A percentile compares a stretch with the other conserved stretches of the same genome.
Conservation (phyloP, 1,140 invertebrate genomes). For the Maniola jurtina region DNA sequence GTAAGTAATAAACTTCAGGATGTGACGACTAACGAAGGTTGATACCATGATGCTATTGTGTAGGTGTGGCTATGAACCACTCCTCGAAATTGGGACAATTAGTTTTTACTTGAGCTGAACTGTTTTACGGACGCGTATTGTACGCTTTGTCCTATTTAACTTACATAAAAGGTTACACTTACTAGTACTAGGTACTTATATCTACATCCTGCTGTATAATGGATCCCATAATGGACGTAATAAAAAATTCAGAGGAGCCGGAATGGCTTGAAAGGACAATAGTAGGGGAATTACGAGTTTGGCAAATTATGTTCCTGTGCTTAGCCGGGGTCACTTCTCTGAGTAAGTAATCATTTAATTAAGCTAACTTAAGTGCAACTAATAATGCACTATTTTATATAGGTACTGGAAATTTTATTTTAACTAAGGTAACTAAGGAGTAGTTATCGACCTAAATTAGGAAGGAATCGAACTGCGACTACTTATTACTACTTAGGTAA, state of each 20-base stretch:
- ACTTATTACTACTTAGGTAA: no score
- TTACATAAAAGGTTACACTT: conserved; percentile 3
- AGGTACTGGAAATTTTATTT: no score
- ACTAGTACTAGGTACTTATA: background rate
- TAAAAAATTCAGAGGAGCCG: conserved; percentile 73
- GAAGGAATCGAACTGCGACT: no score
- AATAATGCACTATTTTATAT: no score
- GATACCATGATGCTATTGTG: conserved; percentile 38
- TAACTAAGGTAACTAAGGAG: no score
- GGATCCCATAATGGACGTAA: conserved; percentile 66
- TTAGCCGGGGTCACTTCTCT: conserved; percentile 77
- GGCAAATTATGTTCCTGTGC: conserved; percentile 83
- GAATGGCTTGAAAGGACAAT: conserved; percentile 81
- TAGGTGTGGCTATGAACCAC: conserved; percentile 72
- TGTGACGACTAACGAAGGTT: conserved; percentile 60
- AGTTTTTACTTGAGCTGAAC: conserved; percentile 54
- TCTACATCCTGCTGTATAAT: conserved; percentile 21
- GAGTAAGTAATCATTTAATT: conserved; percentile 69
- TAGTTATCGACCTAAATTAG: no score
- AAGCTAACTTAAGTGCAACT: no score
- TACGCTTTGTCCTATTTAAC: conserved; percentile 36
- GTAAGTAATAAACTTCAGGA: conserved; percentile 45
- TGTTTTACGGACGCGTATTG: conserved; percentile 41
- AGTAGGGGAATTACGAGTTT: conserved; percentile 80
- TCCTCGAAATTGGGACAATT: conserved; percentile 68